Base-by-base conservation (phyloP, 2,797 vertebrate species). In the Amblyopsis hoosieri region DNA sequence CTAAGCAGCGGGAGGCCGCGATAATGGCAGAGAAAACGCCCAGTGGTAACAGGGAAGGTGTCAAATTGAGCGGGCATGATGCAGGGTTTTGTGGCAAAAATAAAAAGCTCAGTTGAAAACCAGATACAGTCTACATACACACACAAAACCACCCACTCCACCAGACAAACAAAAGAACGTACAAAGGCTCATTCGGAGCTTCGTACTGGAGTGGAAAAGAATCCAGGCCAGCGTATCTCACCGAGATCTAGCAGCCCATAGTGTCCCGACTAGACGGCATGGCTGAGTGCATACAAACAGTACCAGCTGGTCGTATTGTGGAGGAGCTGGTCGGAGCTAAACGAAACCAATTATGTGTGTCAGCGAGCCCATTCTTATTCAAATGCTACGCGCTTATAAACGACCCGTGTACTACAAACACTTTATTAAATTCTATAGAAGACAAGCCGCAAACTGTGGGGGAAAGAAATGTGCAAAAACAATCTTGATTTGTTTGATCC, bases 321-420 rank as follows among this genome's bases (percentile, higher is more conserved):
- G 50, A 52, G 73, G 83, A 79, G 78, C 74, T 74, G 80, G 78
- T 72, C 65, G 50, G 65, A 58, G 60, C 74, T 73, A 76, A 78
- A 70, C 13, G n/a, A 46, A 72, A 62, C 60, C 57, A 19, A 60
- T 12, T 13, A 15, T 1, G 14, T 42, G n/a, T 14, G 12, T 3
- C 47, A 29, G 23, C 45, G 47, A 47, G 12, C 61, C 8, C 15
- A n/a, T 10, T 47, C 46, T 47, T 12, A 65, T 60, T 52, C 23
- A 29, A 54, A 31, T 11, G 54, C 46, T 45, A 37, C 33, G 5
- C 7, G 8, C 8, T 37, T 37, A 9, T 37, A 37, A 37, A 37
- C 5, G 5, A 9, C 33, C 33, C 7, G 8, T 37, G 33, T 37
- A 6, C 3, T 49, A 13, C 1, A 14, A 49, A 12, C 15, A 50